Evolutionary conservation across 2,113 vertebrate species (phyloP).

Genomic region (Dasyurus viverrinus): DNA sequence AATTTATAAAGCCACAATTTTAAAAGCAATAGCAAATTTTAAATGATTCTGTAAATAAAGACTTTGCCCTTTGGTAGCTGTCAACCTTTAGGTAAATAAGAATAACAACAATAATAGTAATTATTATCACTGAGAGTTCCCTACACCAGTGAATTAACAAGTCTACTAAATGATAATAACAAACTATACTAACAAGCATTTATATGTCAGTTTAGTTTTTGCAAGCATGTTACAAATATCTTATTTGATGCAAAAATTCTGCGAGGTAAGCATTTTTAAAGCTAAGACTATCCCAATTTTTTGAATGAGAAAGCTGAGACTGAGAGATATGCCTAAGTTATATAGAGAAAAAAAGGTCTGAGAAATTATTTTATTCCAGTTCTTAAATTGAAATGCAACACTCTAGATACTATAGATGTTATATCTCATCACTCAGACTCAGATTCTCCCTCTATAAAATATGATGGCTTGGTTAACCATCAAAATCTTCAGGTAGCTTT

Average conservation of each 20-base stretch:
- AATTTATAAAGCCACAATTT: background rate
- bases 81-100: background rate
- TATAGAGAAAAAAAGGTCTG: background rate
- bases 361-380: background rate
- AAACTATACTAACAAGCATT: background rate
- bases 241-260: background rate
- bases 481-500: background rate
- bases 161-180: background rate
- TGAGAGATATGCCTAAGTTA: background rate
- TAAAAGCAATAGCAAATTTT: background rate
- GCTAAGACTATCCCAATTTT: background rate
- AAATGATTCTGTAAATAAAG: background rate
- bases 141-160: background rate
- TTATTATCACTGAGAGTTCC: background rate
- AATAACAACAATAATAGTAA: background rate
- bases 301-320: background rate
- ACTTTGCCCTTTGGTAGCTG: background rate
- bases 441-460: background rate
- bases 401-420: background rate
- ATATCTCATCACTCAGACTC: background rate
- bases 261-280: background rate
- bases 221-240: background rate
- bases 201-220: background rate
- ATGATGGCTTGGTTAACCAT: background rate
- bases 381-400: background rate